A percentile compares a stretch with the other conserved stretches of the same genome.
Evolutionary conservation across 2,888 invertebrate species (phyloP).

Genomic region (Psylliodes chrysocephalus): DNA sequence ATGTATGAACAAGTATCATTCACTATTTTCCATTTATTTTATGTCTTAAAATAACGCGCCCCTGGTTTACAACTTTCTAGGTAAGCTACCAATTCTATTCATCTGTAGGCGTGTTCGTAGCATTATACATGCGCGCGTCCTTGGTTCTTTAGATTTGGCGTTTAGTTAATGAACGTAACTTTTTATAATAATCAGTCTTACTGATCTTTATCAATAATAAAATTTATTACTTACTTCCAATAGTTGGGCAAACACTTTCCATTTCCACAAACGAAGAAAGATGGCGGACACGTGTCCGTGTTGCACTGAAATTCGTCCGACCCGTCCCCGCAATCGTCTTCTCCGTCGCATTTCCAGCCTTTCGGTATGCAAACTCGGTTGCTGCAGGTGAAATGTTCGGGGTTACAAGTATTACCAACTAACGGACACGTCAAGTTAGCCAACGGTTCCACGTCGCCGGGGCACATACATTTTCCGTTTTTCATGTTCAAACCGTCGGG

Average conservation of each 20-base stretch:
- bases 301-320: slow-evolving; percentile 70
- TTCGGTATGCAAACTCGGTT: slow-evolving; percentile 70
- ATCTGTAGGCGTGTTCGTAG: no score
- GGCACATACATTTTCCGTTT: slow-evolving; percentile 78
- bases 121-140: no score
- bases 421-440: slow-evolving; percentile 73
- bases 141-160: no score
- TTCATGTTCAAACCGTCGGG: slow-evolving; percentile 73
- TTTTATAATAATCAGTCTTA: no score
- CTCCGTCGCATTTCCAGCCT: slow-evolving; percentile 73
- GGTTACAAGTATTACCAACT: slow-evolving; percentile 69
- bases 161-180: no score
- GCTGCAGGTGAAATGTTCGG: slow-evolving; percentile 70
- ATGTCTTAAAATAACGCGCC: no score
- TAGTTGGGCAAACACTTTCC: slow-evolving; percentile 73
- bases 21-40: no score
- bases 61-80: no score
- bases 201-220: no score
- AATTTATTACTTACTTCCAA: slow-evolving; percentile 64
- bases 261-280: slow-evolving; percentile 70
- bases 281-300: slow-evolving; percentile 65
- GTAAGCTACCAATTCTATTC: no score
- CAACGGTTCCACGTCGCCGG: slow-evolving; percentile 72
- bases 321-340: slow-evolving; percentile 74
- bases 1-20: no score